These are phyloP conservation scores for Xiphophorus hellerii DNA, from an alignment of 2,113 vertebrate genomes.

Conservation along the genomic window DNA sequence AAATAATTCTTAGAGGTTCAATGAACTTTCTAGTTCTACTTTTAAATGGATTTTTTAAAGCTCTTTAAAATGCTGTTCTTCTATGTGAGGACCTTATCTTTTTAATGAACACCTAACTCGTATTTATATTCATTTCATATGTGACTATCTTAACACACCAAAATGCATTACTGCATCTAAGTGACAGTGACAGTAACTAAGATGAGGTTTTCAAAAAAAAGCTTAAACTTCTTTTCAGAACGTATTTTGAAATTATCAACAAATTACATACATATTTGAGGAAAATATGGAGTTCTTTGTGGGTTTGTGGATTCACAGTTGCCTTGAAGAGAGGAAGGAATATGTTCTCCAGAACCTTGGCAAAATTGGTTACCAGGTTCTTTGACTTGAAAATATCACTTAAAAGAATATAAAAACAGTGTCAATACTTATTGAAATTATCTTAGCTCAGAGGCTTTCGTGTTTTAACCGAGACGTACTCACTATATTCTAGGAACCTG, in stretches of 20 bases:
- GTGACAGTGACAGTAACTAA: not conserved
- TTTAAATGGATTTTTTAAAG: not conserved
- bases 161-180: not conserved
- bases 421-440: not conserved
- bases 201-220: not conserved
- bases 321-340: constrained; percentile 92
- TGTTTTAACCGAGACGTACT: constrained; percentile 58
- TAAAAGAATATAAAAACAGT: constrained; percentile 47
- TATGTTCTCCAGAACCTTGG: constrained; percentile 93
- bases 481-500: constrained; percentile 96
- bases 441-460: not conserved
- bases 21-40: not conserved
- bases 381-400: constrained; percentile 94
- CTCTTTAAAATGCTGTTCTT: not conserved
- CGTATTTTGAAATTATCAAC: not conserved
- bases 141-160: not conserved
- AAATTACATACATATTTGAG: constrained; percentile 89
- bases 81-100: not conserved
- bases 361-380: constrained; percentile 88
- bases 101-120: not conserved
- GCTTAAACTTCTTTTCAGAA: not conserved
- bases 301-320: constrained; percentile 88
- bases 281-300: constrained; percentile 90
- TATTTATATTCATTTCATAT: not conserved
- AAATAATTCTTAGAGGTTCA: not conserved